Conservation (phyloP, 1,140 invertebrate genomes). For the Plodia interpunctella region DNA sequence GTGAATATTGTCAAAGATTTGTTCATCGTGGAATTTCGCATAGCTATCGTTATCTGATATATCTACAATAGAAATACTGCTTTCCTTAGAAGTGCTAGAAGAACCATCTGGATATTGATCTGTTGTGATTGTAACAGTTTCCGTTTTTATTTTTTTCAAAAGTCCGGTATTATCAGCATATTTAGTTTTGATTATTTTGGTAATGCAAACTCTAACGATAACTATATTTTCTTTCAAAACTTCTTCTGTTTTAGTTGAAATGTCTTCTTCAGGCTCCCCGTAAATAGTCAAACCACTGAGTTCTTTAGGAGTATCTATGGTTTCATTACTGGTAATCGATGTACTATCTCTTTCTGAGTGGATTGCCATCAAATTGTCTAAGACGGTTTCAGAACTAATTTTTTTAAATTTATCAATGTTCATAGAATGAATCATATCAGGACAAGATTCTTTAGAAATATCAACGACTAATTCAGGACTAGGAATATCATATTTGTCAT, state of each 20-base stretch:
- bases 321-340: neutral
- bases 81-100: neutral
- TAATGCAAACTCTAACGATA: constrained; percentile 50
- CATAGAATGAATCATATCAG: neutral
- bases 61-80: neutral
- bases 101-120: constrained; percentile 63
- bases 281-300: neutral
- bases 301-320: neutral
- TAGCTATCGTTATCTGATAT: neutral
- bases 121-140: constrained; percentile 46
- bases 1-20: neutral
- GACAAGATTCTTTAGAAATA: neutral
- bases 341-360: neutral
- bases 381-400: neutral
- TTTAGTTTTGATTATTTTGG: constrained; percentile 47
- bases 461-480: neutral
- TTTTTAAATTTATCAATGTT: neutral
- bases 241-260: constrained; percentile 35
- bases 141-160: constrained; percentile 51
- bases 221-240: constrained; percentile 44
- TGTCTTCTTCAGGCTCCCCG: constrained; percentile 46
- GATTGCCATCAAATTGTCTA: neutral
- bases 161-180: constrained; percentile 39
- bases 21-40: neutral
- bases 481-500: neutral